phyloP scores from a whole-genome alignment of 2,113 vertebrate genomes.

The Toxotes jaculatrix region DNA sequence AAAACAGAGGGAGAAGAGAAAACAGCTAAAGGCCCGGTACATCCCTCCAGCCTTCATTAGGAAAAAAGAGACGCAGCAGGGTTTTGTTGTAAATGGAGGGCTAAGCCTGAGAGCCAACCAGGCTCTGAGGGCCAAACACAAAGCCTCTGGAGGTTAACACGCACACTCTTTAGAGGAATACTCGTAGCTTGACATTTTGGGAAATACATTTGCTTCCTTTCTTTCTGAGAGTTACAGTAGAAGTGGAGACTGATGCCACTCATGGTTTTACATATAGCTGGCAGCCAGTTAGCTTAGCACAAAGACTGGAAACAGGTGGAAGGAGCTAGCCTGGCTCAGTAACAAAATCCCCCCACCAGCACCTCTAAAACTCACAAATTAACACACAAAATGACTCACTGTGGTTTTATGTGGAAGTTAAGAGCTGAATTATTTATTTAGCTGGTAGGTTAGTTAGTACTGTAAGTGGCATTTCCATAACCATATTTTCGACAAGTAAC shows the following conservation, averaged over 20 bases:
- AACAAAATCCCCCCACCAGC: not conserved
- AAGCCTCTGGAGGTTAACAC: conserved; percentile 44
- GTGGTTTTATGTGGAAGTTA: too few species aligned
- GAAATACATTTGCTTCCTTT: not conserved
- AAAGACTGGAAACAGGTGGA: not conserved
- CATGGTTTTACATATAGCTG: not conserved
- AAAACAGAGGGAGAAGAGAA: conserved; percentile 13
- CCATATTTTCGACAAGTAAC: too few species aligned
- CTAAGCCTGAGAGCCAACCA: conserved; percentile 37
- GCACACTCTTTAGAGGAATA: not conserved
- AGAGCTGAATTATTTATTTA: too few species aligned
- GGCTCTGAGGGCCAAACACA: conserved; percentile 48
- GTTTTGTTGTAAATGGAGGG: conserved; percentile 59
- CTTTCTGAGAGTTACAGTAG: not conserved
- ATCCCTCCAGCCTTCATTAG: conserved; percentile 72
- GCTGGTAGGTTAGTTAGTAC: too few species aligned
- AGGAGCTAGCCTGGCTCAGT: not conserved
- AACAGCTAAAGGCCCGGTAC: conserved; percentile 49
- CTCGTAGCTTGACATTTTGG: not conserved
- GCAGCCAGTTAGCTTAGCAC: not conserved
- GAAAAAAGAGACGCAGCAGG: conserved; percentile 50
- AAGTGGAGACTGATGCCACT: not conserved
- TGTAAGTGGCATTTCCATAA: too few species aligned
- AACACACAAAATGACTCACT: too few species aligned
- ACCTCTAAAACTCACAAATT: too few species aligned